Base-by-base conservation (phyloP, 1,140 invertebrate genomes). In the Drosophila ficusphila region DNA sequence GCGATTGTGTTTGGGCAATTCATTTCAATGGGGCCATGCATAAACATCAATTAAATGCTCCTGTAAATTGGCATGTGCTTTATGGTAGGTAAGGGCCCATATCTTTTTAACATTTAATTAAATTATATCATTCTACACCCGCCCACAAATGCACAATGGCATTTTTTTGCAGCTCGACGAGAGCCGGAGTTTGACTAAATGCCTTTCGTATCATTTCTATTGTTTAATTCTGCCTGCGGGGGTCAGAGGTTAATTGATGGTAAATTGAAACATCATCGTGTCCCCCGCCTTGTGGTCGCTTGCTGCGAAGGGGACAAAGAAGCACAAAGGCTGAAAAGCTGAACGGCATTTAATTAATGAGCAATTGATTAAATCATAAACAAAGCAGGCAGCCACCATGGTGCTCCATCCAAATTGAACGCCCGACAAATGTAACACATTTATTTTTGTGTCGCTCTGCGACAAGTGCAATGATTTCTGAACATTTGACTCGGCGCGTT, bases 361-460 rank as follows among this genome's bases (percentile, higher is more conserved):
- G 77, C 57, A 82, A 88, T 86, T 88, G 64, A 86, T 88, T 88
- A 75, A 86, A 88, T 86, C 79, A 88, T 77, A 86, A 88, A 86
- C 81, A 85, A 85, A 76, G 60, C 72, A 38, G 33, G 25, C 19
- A 38, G 25, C 60, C 34, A 27, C 29, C 57, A 78, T n/a, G n/a
- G n/a, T n/a, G n/a, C n/a, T n/a, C n/a, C 23, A 61, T 76, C 53
- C 67, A 67, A 82, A 82, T 82, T 65, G 77, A 76, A 39, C 31
- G 39, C 65, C 47, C 58, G 33, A 53, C 36, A 31, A 54, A 60
- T 76, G 77, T 48, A 36, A 23, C n/a, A 8, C 60, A 51, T 41
- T 65, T 62, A 27, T 65, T 51, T 41, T 19, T 11, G 7, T n/a
- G 49, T 56, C 44, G 29, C 14, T 54, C 25, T 19, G 36, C 61